Evolutionary conservation across 1,140 invertebrate genomes (phyloP).

Genomic region (Pinna nobilis): DNA sequence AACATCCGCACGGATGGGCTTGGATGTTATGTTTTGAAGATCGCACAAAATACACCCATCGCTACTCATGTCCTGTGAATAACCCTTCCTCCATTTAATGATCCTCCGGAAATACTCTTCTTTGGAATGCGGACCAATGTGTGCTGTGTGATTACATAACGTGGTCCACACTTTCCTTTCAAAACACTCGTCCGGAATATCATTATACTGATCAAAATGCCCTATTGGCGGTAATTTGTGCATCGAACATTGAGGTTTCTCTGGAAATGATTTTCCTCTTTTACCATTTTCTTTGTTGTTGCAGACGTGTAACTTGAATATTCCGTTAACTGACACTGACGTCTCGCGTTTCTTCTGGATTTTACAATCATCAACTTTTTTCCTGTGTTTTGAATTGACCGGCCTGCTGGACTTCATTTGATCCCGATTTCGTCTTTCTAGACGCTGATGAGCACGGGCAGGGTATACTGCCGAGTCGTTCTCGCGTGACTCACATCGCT

Average conservation of each 20-base stretch:
- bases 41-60: conserved; percentile 5
- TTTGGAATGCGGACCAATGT: background rate
- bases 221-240: background rate
- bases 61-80: background rate
- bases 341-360: background rate
- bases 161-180: conserved; percentile 19
- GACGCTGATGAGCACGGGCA: background rate
- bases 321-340: background rate
- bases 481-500: background rate
- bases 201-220: background rate
- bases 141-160: conserved; percentile 17
- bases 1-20: background rate
- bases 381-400: background rate
- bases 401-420: background rate
- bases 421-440: background rate
- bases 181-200: conserved; percentile 7
- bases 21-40: conserved; percentile 2
- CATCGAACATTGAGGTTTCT: conserved; percentile 3
- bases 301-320: background rate
- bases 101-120: conserved; percentile 17
- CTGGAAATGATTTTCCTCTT: background rate
- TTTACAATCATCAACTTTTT: background rate
- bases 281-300: conserved; percentile 4
- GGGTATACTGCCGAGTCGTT: background rate
- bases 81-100: conserved; percentile 23